A percentile compares a stretch with the other conserved stretches of the same genome.
These are phyloP conservation scores for Scarus forsteni DNA, from an alignment of 2,797 vertebrate genomes.

Conservation along the genomic window DNA sequence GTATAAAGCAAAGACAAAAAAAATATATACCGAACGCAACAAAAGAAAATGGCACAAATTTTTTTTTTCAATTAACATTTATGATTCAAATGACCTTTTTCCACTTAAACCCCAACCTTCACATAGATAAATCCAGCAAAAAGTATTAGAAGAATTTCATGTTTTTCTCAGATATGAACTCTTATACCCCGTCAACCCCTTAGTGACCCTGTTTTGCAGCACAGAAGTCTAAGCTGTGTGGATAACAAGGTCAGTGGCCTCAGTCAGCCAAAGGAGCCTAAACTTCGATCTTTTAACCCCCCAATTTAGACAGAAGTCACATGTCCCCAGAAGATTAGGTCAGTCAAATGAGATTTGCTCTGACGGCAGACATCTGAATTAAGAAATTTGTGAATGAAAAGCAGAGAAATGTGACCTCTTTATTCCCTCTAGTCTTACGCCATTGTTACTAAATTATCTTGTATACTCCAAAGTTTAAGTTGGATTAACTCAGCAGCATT, in stretches of 20 bases:
- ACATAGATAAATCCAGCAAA: too few species aligned
- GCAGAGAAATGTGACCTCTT: not conserved
- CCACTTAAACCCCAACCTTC: too few species aligned
- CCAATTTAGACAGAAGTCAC: slow-evolving; percentile 40
- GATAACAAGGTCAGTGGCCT: slow-evolving; percentile 26
- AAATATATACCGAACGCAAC: too few species aligned
- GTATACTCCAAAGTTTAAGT: too few species aligned
- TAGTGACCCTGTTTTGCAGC: slow-evolving; percentile 22
- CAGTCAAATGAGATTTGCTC: slow-evolving; percentile 25
- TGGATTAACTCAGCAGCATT: too few species aligned
- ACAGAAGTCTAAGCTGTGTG: slow-evolving; percentile 30
- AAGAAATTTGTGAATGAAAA: not conserved
- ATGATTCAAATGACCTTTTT: too few species aligned
- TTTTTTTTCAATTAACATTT: too few species aligned
- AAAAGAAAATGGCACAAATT: too few species aligned
- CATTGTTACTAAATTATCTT: too few species aligned
- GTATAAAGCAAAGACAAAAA: too few species aligned
- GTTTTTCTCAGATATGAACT: not conserved
- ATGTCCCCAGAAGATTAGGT: slow-evolving; percentile 40
- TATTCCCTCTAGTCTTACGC: not conserved
- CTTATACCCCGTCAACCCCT: not conserved
- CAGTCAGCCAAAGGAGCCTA: slow-evolving; percentile 27
- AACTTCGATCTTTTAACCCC: slow-evolving; percentile 50
- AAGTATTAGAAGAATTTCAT: not conserved
- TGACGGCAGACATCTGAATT: slow-evolving; percentile 14